Evolutionary conservation across 2,888 invertebrate species (phyloP).

Genomic region (Coleophora deauratella): DNA sequence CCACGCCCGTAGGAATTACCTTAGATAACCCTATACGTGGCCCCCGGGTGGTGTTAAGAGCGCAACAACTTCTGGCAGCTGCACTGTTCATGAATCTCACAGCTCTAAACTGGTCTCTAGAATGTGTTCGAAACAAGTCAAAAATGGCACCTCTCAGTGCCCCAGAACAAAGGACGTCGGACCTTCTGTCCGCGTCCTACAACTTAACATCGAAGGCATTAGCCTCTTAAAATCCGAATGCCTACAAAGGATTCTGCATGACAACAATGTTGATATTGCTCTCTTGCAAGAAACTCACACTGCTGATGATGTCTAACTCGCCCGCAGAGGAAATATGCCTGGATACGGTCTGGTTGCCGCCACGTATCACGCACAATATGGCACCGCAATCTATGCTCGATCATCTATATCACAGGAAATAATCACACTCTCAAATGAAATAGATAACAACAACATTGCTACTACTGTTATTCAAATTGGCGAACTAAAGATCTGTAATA

Average conservation of each 20-base stretch:
- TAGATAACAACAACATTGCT: background rate
- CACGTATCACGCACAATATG: slow-evolving; percentile 3
- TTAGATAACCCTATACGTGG: slow-evolving; percentile 4
- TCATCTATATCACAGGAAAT: background rate
- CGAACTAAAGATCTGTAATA: background rate
- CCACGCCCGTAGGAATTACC: slow-evolving; percentile 3
- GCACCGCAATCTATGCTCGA: slow-evolving; percentile 1
- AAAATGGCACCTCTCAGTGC: background rate
- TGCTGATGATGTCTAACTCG: background rate
- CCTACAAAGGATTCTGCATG: background rate
- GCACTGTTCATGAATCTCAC: slow-evolving; percentile 1
- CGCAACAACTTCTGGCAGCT: slow-evolving; percentile 3
- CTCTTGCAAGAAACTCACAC: background rate
- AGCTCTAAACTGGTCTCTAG: background rate
- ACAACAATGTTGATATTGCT: background rate
- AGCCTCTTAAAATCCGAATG: background rate
- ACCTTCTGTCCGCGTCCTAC: background rate
- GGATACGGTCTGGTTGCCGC: slow-evolving; percentile 1
- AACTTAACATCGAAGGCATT: slow-evolving; percentile 2
- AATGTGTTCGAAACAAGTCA: background rate
- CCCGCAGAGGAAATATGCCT: background rate
- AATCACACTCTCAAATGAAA: background rate
- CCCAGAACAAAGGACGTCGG: background rate
- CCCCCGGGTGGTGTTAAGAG: slow-evolving; percentile 5
- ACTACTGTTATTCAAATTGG: background rate